These are phyloP conservation scores for Oophaga sylvatica DNA, from an alignment of 2,797 vertebrate genomes.

Conservation along the genomic window DNA sequence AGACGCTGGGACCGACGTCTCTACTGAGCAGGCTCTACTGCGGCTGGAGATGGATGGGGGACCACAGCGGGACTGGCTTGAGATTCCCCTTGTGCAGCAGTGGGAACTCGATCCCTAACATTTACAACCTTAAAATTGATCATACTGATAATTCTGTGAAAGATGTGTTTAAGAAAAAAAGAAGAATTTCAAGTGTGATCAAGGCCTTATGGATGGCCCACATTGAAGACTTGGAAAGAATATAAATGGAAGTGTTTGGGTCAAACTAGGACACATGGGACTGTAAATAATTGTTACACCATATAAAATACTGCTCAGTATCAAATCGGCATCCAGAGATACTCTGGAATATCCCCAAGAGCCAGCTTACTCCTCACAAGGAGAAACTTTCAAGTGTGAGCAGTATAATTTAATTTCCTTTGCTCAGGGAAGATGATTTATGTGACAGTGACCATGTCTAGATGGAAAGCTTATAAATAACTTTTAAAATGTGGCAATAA, in stretches of 20 bases:
- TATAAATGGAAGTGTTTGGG: constrained; percentile 9
- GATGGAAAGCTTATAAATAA: constrained; percentile 40
- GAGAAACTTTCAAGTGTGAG: constrained; percentile 54
- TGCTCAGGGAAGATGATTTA: constrained; percentile 55
- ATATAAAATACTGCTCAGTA: constrained; percentile 38
- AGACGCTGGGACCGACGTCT: no score
- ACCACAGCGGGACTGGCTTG: no score
- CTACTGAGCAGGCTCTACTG: no score
- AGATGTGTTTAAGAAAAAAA: background rate
- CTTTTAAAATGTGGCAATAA: constrained; percentile 54
- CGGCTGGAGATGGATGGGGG: no score
- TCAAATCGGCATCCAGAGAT: constrained; percentile 28
- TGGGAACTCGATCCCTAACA: no score
- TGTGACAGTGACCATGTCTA: constrained; percentile 47
- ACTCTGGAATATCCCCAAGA: constrained; percentile 32
- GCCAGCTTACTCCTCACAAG: constrained; percentile 39
- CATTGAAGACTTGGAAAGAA: background rate
- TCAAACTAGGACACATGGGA: constrained; percentile 33
- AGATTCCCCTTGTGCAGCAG: no score
- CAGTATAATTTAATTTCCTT: constrained; percentile 59
- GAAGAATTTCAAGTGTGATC: background rate
- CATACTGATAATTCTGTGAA: background rate
- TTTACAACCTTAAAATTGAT: background rate
- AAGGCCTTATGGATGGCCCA: background rate
- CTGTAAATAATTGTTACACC: constrained; percentile 28